Evolutionary conservation across 2,888 invertebrate species (phyloP).

Genomic region (Limnephilus lunatus): DNA sequence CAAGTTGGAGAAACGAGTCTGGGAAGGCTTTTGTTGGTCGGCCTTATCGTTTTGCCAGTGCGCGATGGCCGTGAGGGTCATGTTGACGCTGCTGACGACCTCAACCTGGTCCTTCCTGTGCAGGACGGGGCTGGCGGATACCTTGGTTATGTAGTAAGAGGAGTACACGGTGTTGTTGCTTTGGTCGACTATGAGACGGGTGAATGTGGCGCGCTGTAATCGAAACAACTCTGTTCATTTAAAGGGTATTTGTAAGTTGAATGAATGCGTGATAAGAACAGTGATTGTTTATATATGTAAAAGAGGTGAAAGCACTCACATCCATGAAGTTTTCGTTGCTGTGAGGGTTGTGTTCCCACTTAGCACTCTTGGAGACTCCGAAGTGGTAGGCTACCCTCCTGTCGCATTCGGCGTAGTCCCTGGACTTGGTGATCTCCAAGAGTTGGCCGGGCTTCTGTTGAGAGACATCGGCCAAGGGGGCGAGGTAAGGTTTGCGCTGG

Average conservation of each 20-base stretch:
- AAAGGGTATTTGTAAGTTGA: neutral
- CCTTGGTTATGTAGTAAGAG: constrained; percentile 80
- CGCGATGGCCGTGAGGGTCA: constrained; percentile 71
- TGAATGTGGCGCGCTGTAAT: constrained; percentile 77
- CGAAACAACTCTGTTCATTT: neutral
- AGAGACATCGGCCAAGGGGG: constrained; percentile 71
- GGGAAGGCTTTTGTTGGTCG: constrained; percentile 71
- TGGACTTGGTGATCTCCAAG: constrained; percentile 82
- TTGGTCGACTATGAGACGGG: constrained; percentile 77
- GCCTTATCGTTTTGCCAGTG: constrained; percentile 50
- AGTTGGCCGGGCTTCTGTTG: constrained; percentile 72
- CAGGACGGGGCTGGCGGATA: constrained; percentile 78
- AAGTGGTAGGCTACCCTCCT: constrained; percentile 81
- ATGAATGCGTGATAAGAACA: neutral
- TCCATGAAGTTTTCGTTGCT: constrained; percentile 76
- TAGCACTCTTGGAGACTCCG: constrained; percentile 78
- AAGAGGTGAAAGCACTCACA: constrained; percentile 68
- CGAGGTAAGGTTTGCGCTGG: constrained; percentile 77
- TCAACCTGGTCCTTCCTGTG: constrained; percentile 80
- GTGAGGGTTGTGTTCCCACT: constrained; percentile 76
- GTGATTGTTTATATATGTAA: neutral
- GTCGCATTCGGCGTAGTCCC: constrained; percentile 81
- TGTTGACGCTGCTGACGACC: constrained; percentile 79
- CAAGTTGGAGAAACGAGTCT: constrained; percentile 74
- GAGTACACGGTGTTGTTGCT: constrained; percentile 81